Percentiles rank a stretch among this genome's conserved stretches.
Evolutionary conservation across 2,797 vertebrate species (phyloP).

Genomic region (Tamandua tetradactyla): DNA sequence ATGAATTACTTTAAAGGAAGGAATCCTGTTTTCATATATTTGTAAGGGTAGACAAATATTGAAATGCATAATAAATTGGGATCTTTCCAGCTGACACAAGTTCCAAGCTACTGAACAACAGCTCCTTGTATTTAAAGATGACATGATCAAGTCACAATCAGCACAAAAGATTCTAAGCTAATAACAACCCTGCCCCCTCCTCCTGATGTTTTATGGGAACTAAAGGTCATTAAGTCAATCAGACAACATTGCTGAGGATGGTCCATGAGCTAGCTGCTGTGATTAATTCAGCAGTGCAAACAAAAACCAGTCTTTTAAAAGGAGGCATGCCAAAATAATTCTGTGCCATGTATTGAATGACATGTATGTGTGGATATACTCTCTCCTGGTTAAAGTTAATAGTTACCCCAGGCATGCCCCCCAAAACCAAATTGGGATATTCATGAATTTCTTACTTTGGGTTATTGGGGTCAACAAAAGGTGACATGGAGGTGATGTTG

Average conservation of each 20-base stretch:
- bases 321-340: conserved; percentile 14
- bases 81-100: not conserved
- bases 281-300: conserved; percentile 50
- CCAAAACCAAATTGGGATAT: not conserved
- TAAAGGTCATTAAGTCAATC: conserved; percentile 53
- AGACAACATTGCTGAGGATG: conserved; percentile 3
- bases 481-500: not conserved
- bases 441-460: not conserved
- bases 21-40: conserved; percentile 23
- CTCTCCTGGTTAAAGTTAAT: not conserved
- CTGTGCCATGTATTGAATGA: conserved; percentile 6
- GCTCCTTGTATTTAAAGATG: conserved; percentile 12
- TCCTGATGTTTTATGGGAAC: not conserved
- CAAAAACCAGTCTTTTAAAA: conserved; percentile 31
- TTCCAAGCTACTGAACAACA: conserved; percentile 5
- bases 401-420: not conserved
- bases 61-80: conserved; percentile 18
- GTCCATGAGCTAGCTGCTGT: not conserved
- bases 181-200: not conserved
- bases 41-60: conserved; percentile 16
- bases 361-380: not conserved
- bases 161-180: not conserved
- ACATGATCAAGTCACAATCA: not conserved
- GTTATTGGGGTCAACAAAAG: not conserved
- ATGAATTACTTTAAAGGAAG: conserved; percentile 50